A percentile compares a stretch with the other conserved stretches of the same genome.
phyloP scores from a whole-genome alignment of 2,113 vertebrate species.

The Periophthalmus modestus region DNA sequence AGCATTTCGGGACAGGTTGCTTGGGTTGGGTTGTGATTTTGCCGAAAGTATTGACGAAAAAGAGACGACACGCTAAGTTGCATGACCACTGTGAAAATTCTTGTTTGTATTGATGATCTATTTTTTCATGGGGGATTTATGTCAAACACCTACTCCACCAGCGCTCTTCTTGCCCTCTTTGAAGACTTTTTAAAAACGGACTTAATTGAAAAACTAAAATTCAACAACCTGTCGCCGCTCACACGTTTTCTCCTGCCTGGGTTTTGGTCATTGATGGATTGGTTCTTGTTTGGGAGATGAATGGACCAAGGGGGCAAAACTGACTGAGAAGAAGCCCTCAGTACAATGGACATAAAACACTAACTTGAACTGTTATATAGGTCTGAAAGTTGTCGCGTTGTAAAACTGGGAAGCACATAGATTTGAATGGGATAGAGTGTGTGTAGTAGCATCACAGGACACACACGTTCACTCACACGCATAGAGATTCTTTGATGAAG shows the following conservation, averaged over 20 bases:
- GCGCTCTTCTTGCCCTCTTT: conserved; percentile 56
- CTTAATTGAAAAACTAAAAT: conserved; percentile 44
- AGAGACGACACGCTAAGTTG: conserved; percentile 70
- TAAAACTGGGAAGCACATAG: conserved; percentile 45
- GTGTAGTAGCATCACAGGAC: conserved; percentile 58
- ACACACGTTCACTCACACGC: conserved; percentile 28
- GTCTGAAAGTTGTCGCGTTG: conserved; percentile 54
- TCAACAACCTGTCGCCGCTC: conserved; percentile 51
- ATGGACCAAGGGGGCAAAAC: conserved; percentile 62
- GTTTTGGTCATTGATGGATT: conserved; percentile 62
- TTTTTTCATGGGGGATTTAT: conserved; percentile 71
- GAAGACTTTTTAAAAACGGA: conserved; percentile 53
- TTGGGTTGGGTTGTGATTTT: background rate
- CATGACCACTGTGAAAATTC: conserved; percentile 78
- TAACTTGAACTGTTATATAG: conserved; percentile 57
- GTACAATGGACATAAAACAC: conserved; percentile 53
- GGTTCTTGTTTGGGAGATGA: conserved; percentile 48
- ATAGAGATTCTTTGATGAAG: conserved; percentile 48
- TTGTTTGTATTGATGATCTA: conserved; percentile 75
- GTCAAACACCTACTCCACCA: conserved; percentile 50
- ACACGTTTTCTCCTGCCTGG: conserved; percentile 57
- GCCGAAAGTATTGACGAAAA: conserved; percentile 40
- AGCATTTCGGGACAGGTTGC: conserved; percentile 3
- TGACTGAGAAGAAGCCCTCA: conserved; percentile 57
- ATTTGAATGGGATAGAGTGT: conserved; percentile 55